Percentiles rank a stretch among this genome's conserved stretches.
phyloP scores from a whole-genome alignment of 2,113 vertebrate genomes.

The Phaethornis superciliosus region DNA sequence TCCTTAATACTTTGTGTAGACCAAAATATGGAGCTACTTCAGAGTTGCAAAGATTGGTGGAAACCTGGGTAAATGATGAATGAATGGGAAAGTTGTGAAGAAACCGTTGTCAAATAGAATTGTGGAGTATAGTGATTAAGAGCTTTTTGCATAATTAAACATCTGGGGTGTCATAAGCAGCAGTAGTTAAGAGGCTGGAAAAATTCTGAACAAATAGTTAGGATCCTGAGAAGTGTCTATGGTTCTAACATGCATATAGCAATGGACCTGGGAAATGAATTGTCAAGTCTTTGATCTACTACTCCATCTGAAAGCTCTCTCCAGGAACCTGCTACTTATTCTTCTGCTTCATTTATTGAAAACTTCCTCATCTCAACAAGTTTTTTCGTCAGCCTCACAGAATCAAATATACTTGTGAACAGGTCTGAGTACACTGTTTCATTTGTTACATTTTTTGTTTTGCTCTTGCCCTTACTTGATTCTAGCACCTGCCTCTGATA shows the following conservation, averaged over 20 bases:
- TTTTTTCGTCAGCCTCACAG: background rate
- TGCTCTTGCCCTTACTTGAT: background rate
- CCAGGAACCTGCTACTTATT: background rate
- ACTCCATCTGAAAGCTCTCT: background rate
- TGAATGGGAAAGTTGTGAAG: background rate
- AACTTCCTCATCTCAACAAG: background rate
- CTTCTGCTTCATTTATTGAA: background rate
- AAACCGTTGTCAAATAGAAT: background rate
- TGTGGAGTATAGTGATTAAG: background rate
- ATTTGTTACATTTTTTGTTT: background rate
- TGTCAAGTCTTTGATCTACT: background rate
- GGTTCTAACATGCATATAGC: background rate
- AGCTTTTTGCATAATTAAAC: background rate
- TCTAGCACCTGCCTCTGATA: background rate
- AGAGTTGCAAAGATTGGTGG: background rate
- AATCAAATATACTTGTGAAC: background rate
- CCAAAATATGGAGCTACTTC: background rate
- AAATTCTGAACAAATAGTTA: background rate
- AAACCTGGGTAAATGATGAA: background rate
- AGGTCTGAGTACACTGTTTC: background rate
- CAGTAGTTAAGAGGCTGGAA: background rate
- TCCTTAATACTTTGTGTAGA: background rate
- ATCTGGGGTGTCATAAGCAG: background rate
- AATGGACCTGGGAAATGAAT: background rate
- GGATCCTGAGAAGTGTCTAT: background rate